phyloP scores from a whole-genome alignment of 1,140 invertebrate species.

The Cylas formicarius region DNA sequence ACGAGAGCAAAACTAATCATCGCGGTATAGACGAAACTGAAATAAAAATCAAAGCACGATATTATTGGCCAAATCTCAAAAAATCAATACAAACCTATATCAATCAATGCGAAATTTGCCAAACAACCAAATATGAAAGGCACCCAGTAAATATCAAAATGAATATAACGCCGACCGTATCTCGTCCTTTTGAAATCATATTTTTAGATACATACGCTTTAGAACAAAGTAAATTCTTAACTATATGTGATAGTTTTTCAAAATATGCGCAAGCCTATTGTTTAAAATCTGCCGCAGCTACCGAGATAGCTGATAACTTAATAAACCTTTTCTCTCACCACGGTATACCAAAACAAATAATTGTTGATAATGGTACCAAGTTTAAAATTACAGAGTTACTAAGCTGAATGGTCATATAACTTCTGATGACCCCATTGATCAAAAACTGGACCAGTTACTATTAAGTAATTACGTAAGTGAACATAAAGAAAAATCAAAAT shows the following conservation, averaged over 20 bases:
- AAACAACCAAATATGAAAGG: conserved; percentile 17
- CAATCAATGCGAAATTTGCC: conserved; percentile 16
- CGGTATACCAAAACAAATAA: conserved; percentile 16
- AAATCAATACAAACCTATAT: conserved; percentile 13
- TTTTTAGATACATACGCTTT: conserved; percentile 12
- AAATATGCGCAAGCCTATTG: conserved; percentile 18
- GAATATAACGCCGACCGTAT: conserved; percentile 17
- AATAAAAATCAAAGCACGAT: conserved; percentile 10
- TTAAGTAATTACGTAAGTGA: no score
- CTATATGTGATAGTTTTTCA: conserved; percentile 16
- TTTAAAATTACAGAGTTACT: no score
- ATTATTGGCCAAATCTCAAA: conserved; percentile 14
- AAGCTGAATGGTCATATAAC: no score
- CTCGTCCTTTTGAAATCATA: conserved; percentile 17
- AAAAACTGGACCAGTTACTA: no score
- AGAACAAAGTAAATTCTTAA: conserved; percentile 16
- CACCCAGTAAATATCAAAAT: conserved; percentile 11
- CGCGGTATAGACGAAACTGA: conserved; percentile 13
- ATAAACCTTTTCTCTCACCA: conserved; percentile 17
- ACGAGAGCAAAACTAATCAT: no score
- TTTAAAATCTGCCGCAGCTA: not conserved
- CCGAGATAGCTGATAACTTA: conserved; percentile 12
- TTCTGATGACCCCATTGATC: no score
- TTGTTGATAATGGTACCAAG: no score
- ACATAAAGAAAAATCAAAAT: no score